Base-by-base conservation (phyloP, 2,888 invertebrate genomes). In the Epinotia brunnichana region DNA sequence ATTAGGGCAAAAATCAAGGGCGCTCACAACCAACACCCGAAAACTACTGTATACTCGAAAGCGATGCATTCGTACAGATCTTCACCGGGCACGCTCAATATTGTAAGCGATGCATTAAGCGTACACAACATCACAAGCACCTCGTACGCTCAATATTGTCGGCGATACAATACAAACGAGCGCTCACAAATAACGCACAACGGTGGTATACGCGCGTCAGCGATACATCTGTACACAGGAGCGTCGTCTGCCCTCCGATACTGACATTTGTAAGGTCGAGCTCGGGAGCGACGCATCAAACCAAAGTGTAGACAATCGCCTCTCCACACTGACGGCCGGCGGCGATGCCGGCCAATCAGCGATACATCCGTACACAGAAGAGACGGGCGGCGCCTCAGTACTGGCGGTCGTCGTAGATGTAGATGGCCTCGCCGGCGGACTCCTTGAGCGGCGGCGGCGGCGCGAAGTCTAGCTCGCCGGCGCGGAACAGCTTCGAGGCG, bases 341-440 rank as follows among this genome's bases (percentile, higher is more conserved):
- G 9, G 5, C 0, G 11, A 19, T 3, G n/a, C 11, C 9, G 3
- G n/a, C n/a, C 19, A 19, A 3, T 19, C 19, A 11, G 53, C 53
- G 53, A 53, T 10, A 53, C 60, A 17, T n/a, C n/a, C 11, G 39
- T 56, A n/a, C 13, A 59, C 17, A 17, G 10, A 29, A 15, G 15
- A 13, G 17, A 10, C 11, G 10, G 7, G 21, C 21, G 39, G 21
- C 24, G 15, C 3, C 66, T 78, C 74, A 78, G 53, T 92, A 92
- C 82, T 90, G 91, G 76, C 89, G 89, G 78, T 93, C 92, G 80
- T 92, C 91, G 86, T 93, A 93, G 35, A 93, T 92, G 82, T 93
- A 93, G 78, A 95, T 95, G 59, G 95, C 95, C 83, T 95, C 95
- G 7, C 95, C 95, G 54, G 95, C 95, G 75, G 95, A 94, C 80